Percentiles rank a stretch among this genome's conserved stretches.
Conservation (phyloP, 2,113 vertebrate species). For the Antechinus stuartii region DNA sequence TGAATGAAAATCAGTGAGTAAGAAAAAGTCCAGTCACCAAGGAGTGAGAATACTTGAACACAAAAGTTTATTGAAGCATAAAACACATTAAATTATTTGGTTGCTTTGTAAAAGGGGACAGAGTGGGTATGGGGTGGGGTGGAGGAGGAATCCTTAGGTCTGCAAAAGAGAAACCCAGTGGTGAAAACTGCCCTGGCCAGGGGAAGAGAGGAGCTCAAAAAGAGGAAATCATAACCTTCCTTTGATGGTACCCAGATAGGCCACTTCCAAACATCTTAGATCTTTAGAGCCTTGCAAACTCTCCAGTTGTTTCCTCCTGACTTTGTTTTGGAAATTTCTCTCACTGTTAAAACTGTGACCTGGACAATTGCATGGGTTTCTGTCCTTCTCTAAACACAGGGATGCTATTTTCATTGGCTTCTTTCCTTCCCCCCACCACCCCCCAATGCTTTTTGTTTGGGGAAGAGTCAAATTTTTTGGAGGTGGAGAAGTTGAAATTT, state of each 20-base stretch:
- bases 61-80: slow-evolving; percentile 79
- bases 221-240: neutral
- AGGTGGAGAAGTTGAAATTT: neutral
- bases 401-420: neutral
- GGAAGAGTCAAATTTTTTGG: slow-evolving; percentile 22
- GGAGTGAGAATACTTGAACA: slow-evolving; percentile 71
- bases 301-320: neutral
- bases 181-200: slow-evolving; percentile 19
- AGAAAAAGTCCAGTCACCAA: slow-evolving; percentile 49
- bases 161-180: slow-evolving; percentile 20
- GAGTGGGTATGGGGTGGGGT: neutral
- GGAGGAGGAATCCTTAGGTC: neutral
- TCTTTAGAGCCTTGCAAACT: neutral
- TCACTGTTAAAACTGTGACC: neutral
- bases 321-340: neutral
- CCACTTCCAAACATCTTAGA: neutral
- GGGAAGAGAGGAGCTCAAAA: neutral
- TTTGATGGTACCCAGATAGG: neutral
- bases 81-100: slow-evolving; percentile 76
- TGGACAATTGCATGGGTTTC: neutral
- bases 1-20: neutral
- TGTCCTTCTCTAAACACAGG: slow-evolving; percentile 21
- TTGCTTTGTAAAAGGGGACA: slow-evolving; percentile 69
- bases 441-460: neutral
- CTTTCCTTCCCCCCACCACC: neutral